These are phyloP conservation scores for Bungarus multicinctus DNA, from an alignment of 2,113 vertebrate genomes.

Conservation along the genomic window DNA sequence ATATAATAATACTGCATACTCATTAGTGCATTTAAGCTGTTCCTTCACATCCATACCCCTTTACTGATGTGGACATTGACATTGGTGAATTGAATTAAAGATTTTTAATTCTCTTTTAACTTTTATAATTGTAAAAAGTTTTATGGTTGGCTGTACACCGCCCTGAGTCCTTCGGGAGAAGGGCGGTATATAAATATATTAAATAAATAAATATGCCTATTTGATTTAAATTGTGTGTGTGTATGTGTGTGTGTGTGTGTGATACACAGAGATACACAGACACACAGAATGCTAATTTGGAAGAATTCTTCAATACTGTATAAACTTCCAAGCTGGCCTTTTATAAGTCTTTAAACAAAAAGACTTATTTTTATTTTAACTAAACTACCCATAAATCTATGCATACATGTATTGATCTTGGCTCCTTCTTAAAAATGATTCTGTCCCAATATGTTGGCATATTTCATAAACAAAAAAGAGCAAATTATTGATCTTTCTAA, in stretches of 20 bases:
- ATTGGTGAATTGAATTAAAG: conserved; percentile 18
- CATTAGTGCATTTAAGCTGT: neutral
- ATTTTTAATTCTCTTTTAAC: too few species aligned
- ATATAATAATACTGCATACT: neutral
- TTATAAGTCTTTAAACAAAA: conserved; percentile 66
- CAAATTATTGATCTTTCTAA: conserved; percentile 82
- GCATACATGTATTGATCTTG: conserved; percentile 81
- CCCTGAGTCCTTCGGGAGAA: too few species aligned
- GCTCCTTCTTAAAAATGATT: conserved; percentile 81
- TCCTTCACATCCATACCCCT: neutral
- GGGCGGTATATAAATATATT: too few species aligned
- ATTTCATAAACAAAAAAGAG: conserved; percentile 86
- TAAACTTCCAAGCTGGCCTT: conserved; percentile 59
- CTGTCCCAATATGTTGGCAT: conserved; percentile 79
- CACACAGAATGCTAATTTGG: conserved; percentile 49
- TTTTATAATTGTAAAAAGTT: too few species aligned
- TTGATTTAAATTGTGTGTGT: conserved; percentile 33
- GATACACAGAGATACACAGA: conserved; percentile 20
- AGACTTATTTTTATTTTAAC: conserved; percentile 77
- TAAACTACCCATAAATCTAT: conserved; percentile 82
- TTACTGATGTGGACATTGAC: neutral
- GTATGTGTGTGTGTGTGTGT: neutral
- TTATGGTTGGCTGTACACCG: too few species aligned
- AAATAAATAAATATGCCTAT: too few species aligned
- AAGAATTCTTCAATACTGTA: conserved; percentile 34